Evolutionary conservation across 2,888 invertebrate genomes (phyloP).

Genomic region (Lepidonotus clava): DNA sequence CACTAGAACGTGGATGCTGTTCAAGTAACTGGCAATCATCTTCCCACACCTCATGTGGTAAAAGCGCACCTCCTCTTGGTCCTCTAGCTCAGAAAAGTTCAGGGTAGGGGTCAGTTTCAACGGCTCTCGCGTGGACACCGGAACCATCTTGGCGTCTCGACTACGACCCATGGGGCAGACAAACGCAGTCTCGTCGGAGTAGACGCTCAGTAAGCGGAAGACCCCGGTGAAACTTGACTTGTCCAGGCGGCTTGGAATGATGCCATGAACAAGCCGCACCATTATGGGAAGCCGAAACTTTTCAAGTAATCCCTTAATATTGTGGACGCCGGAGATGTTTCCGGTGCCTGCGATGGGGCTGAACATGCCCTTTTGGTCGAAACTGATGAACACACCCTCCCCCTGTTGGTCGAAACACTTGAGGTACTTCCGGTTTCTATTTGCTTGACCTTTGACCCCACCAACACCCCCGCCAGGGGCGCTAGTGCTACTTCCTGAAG

Average conservation of each 20-base stretch:
- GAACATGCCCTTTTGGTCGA: constrained; percentile 94
- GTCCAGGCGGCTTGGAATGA: constrained; percentile 85
- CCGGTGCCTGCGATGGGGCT: constrained; percentile 95
- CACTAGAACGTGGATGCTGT: constrained; percentile 77
- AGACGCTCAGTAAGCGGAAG: constrained; percentile 76
- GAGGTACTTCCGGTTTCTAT: constrained; percentile 83
- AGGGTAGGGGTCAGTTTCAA: constrained; percentile 85
- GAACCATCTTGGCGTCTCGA: constrained; percentile 84
- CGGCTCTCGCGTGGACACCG: constrained; percentile 91
- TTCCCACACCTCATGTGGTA: constrained; percentile 72
- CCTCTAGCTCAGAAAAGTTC: constrained; percentile 82
- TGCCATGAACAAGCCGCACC: constrained; percentile 94
- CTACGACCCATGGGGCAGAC: constrained; percentile 76
- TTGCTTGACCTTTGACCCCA: constrained; percentile 51
- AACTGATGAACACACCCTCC: constrained; percentile 89
- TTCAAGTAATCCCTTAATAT: constrained; percentile 91
- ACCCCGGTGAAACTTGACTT: constrained; percentile 74
- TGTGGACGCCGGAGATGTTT: constrained; percentile 96
- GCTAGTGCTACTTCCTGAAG: too few relatives aligned
- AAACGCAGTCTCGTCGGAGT: constrained; percentile 77
- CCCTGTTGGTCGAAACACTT: constrained; percentile 93
- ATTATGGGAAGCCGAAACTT: constrained; percentile 93
- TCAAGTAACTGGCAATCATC: constrained; percentile 77
- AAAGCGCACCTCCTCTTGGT: constrained; percentile 67
- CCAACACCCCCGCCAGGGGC: constrained; percentile 66